Percentiles rank a stretch among this genome's conserved stretches.
Conservation (phyloP, 2,797 vertebrate genomes). For the Avahi laniger region DNA sequence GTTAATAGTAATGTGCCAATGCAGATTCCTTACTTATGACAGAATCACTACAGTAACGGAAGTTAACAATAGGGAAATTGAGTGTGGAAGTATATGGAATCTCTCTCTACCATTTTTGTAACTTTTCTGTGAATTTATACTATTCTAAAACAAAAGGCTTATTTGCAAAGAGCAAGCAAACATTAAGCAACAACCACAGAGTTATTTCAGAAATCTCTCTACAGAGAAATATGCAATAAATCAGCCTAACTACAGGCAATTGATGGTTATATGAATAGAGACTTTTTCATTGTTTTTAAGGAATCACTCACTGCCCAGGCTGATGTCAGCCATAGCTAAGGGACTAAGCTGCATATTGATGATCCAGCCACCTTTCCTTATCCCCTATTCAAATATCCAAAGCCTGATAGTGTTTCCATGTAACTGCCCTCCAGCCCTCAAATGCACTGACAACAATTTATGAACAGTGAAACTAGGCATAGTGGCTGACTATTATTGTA, state of each 20-base stretch:
- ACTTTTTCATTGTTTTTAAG: background rate
- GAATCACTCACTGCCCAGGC: background rate
- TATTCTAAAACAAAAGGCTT: constrained; percentile 7
- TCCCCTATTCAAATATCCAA: background rate
- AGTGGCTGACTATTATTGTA: background rate
- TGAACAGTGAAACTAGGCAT: background rate
- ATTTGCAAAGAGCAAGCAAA: background rate
- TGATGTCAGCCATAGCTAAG: background rate
- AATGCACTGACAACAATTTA: background rate
- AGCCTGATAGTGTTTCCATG: background rate
- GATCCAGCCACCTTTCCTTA: background rate
- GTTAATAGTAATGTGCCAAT: background rate
- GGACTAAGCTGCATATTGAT: background rate
- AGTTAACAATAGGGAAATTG: background rate
- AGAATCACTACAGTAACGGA: background rate
- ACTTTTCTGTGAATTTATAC: background rate
- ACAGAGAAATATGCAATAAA: background rate
- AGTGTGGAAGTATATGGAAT: background rate
- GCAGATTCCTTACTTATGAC: background rate
- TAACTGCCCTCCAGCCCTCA: background rate
- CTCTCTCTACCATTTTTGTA: background rate
- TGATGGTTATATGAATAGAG: background rate
- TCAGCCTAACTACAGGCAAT: background rate
- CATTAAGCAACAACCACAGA: background rate
- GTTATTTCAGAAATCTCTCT: background rate